phyloP scores from a whole-genome alignment of 2,888 invertebrate genomes.

The Chalcis sispes region DNA sequence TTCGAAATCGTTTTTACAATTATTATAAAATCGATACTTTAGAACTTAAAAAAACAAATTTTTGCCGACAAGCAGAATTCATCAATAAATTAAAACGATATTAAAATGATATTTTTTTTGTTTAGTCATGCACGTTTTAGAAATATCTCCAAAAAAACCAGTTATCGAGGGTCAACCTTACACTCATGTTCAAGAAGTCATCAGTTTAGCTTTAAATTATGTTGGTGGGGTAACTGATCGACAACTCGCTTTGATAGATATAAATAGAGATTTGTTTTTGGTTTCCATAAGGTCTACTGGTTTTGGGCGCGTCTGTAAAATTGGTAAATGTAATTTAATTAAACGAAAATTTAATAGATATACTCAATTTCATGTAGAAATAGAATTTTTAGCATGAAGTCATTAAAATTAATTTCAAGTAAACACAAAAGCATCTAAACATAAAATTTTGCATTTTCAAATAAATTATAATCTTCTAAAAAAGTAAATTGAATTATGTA shows the following conservation, averaged over 20 bases:
- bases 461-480: too few relatives aligned
- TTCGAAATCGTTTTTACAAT: too few relatives aligned
- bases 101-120: not conserved
- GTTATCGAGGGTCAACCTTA: conserved; percentile 86
- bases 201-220: conserved; percentile 90
- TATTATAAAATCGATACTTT: too few relatives aligned
- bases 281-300: conserved; percentile 81
- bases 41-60: too few relatives aligned
- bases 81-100: not conserved
- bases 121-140: conserved; percentile 89
- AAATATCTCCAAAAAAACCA: conserved; percentile 86
- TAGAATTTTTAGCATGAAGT: too few relatives aligned
- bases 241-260: conserved; percentile 91
- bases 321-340: conserved; percentile 65
- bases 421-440: not conserved
- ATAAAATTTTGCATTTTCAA: too few relatives aligned
- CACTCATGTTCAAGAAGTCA: conserved; percentile 86
- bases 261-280: conserved; percentile 91
- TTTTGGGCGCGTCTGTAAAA: conserved; percentile 73
- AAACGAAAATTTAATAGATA: too few relatives aligned
- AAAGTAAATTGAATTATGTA: too few relatives aligned
- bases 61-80: too few relatives aligned
- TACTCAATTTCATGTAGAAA: too few relatives aligned
- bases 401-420: not conserved
- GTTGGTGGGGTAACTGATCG: conserved; percentile 88